These are phyloP conservation scores for Pseudochirops cupreus DNA, from an alignment of 2,797 vertebrate genomes.

Conservation along the genomic window DNA sequence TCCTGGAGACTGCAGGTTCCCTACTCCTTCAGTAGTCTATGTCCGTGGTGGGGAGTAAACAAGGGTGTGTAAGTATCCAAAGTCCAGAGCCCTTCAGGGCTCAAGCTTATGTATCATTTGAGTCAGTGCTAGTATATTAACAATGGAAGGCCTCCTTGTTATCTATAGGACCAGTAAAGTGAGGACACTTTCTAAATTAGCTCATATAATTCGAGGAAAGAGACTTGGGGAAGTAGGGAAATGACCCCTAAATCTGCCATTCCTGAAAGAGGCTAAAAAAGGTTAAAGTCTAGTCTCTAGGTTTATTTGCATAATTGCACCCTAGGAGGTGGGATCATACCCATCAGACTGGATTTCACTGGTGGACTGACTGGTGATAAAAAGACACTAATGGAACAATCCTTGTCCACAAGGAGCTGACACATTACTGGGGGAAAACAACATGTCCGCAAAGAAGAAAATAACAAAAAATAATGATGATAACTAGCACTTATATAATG, in stretches of 20 bases:
- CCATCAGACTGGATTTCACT: too few species aligned
- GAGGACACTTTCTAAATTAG: background rate
- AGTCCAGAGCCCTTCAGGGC: background rate
- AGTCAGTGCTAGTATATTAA: background rate
- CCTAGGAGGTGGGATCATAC: background rate
- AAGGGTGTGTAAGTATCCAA: background rate
- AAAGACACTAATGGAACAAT: too few species aligned
- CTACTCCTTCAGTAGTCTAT: background rate
- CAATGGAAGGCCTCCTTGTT: background rate
- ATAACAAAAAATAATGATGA: too few species aligned
- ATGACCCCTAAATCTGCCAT: background rate
- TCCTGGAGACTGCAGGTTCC: too few species aligned
- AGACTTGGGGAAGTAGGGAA: background rate
- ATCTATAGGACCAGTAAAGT: background rate
- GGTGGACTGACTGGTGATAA: too few species aligned
- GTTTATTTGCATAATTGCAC: background rate
- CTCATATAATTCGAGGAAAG: background rate
- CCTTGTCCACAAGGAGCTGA: too few species aligned
- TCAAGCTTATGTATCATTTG: background rate
- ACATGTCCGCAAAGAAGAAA: too few species aligned
- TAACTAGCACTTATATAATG: too few species aligned
- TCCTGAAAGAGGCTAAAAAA: background rate
- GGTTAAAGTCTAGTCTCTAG: background rate
- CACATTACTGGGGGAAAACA: too few species aligned
- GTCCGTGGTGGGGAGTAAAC: background rate